A percentile compares a stretch with the other conserved stretches of the same genome.
phyloP scores from a whole-genome alignment of 2,888 invertebrate species.

The Priocnemis perturbator region DNA sequence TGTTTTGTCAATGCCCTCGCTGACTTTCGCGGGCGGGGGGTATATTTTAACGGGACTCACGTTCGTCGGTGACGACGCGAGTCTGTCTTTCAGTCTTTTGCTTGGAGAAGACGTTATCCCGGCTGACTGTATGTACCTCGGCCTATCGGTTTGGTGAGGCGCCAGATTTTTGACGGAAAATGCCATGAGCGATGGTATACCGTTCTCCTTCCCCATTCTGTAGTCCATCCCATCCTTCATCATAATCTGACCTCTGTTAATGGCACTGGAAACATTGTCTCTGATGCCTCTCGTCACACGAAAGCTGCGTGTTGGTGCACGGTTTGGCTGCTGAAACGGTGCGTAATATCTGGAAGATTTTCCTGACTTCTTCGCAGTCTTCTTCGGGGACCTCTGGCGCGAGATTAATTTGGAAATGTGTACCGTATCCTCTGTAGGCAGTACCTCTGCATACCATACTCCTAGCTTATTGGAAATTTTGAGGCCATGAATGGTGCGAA shows the following conservation, averaged over 20 bases:
- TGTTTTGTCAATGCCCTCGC: constrained; percentile 24
- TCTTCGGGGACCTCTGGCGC: constrained; percentile 67
- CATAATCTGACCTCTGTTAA: background rate
- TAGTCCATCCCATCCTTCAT: background rate
- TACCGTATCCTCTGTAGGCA: constrained; percentile 78
- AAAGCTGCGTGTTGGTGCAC: background rate
- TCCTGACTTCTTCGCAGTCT: constrained; percentile 36
- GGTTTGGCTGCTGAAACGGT: constrained; percentile 25
- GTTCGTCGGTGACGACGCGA: constrained; percentile 20
- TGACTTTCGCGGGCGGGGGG: constrained; percentile 10
- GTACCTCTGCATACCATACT: constrained; percentile 79
- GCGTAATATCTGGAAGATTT: constrained; percentile 6
- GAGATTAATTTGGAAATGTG: constrained; percentile 77
- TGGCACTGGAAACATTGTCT: background rate
- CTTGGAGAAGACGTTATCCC: constrained; percentile 31
- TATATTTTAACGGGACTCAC: constrained; percentile 41
- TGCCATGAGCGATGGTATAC: background rate
- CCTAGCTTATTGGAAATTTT: constrained; percentile 77
- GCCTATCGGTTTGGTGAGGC: constrained; percentile 2
- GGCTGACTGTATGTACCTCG: constrained; percentile 33
- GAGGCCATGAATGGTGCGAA: constrained; percentile 79
- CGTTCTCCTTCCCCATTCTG: background rate
- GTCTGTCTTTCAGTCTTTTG: constrained; percentile 50
- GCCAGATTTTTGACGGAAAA: background rate
- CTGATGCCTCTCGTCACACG: background rate